Conservation (phyloP, 2,888 invertebrate species). For the Xanthia togata region DNA sequence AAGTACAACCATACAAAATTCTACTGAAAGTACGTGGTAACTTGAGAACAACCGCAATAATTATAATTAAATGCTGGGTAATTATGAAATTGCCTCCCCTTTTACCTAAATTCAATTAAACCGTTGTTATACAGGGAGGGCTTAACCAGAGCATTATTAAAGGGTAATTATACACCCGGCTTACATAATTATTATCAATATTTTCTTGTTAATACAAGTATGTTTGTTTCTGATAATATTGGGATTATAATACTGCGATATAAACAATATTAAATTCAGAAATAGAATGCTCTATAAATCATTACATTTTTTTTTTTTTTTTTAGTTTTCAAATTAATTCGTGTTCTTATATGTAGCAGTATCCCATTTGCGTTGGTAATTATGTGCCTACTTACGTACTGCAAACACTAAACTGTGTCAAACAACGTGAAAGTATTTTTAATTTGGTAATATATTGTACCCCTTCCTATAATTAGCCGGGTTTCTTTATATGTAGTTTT, state of each 20-base stretch:
- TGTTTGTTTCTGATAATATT: neutral
- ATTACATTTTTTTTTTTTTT: too few relatives aligned
- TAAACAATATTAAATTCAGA: neutral
- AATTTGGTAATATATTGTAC: neutral
- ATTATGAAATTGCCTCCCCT: slow-evolving; percentile 55
- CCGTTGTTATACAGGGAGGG: slow-evolving; percentile 34
- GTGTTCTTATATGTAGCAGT: neutral
- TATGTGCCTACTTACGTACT: neutral
- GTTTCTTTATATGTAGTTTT: too few relatives aligned
- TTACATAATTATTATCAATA: slow-evolving; percentile 14
- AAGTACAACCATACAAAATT: neutral
- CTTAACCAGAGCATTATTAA: slow-evolving; percentile 34
- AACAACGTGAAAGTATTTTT: neutral
- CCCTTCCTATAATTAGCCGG: too few relatives aligned
- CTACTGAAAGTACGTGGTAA: slow-evolving; percentile 1
- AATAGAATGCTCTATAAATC: neutral
- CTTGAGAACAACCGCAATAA: slow-evolving; percentile 23
- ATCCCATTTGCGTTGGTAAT: neutral
- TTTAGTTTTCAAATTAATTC: neutral
- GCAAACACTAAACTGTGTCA: too few relatives aligned
- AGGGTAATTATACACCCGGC: slow-evolving; percentile 31
- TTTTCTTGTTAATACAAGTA: slow-evolving; percentile 1
- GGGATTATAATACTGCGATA: neutral
- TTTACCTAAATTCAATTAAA: slow-evolving; percentile 36
- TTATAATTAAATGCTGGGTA: slow-evolving; percentile 44